A percentile compares a stretch with the other conserved stretches of the same genome.
phyloP scores from a whole-genome alignment of 2,888 invertebrate genomes.

The Crepidodera aurea region DNA sequence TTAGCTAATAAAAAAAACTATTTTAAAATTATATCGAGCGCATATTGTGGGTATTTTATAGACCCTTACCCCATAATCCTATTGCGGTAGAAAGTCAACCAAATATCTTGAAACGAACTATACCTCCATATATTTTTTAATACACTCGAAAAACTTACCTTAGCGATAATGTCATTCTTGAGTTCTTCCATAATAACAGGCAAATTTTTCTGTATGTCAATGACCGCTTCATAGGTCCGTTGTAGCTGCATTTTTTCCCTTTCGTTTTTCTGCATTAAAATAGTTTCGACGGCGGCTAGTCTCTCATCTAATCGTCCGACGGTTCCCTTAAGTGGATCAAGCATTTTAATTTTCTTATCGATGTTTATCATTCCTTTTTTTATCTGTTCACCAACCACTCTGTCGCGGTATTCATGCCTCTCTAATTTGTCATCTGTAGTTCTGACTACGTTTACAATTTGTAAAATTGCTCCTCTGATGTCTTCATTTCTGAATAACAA shows the following conservation, averaged over 20 bases:
- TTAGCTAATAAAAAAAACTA: constrained; percentile 31
- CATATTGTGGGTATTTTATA: no score
- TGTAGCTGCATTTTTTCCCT: constrained; percentile 70
- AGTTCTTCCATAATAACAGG: constrained; percentile 62
- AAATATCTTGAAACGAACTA: no score
- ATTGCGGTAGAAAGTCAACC: no score
- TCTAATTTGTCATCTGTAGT: constrained; percentile 84
- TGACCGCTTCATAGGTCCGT: constrained; percentile 69
- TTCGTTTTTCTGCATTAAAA: constrained; percentile 76
- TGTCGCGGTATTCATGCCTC: constrained; percentile 83
- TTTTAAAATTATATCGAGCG: no score
- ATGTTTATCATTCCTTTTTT: constrained; percentile 76
- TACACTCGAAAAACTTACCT: constrained; percentile 45
- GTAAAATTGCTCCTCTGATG: constrained; percentile 80
- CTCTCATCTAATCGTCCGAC: constrained; percentile 78
- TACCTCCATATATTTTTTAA: no score
- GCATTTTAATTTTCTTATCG: constrained; percentile 75
- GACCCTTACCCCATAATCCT: no score
- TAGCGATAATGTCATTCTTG: constrained; percentile 57
- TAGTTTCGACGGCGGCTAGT: constrained; percentile 78
- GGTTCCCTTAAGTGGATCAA: constrained; percentile 75
- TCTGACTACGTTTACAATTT: constrained; percentile 81
- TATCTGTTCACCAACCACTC: constrained; percentile 78
- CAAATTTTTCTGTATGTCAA: constrained; percentile 63
- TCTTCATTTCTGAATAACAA: constrained; percentile 75